phyloP scores from a whole-genome alignment of 2,888 invertebrate genomes.

The Sphaerophoria rueppellii region DNA sequence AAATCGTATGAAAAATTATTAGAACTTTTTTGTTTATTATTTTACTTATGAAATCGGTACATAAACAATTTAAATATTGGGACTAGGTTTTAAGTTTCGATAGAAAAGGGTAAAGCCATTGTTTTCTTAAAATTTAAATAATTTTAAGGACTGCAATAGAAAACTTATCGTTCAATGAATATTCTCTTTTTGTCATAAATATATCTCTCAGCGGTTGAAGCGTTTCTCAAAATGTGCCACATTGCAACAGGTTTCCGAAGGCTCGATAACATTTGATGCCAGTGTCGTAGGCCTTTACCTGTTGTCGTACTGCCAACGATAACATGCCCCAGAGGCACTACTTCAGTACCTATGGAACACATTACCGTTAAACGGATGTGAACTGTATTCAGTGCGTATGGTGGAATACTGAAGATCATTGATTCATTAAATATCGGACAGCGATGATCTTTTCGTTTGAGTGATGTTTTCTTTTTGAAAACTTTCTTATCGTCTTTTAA shows the following conservation, averaged over 20 bases:
- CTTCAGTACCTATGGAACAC: constrained; percentile 82
- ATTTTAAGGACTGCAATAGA: not conserved
- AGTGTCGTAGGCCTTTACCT: constrained; percentile 89
- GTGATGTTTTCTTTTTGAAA: constrained; percentile 90
- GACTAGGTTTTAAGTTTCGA: not conserved
- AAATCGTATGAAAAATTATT: constrained; percentile 64
- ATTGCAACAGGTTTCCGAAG: constrained; percentile 91
- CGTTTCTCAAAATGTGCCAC: constrained; percentile 89
- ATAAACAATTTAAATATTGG: not conserved
- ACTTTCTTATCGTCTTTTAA: constrained; percentile 91
- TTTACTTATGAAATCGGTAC: constrained; percentile 42
- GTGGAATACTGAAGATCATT: constrained; percentile 92
- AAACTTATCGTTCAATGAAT: constrained; percentile 60
- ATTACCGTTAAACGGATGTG: constrained; percentile 89
- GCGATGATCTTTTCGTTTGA: constrained; percentile 87
- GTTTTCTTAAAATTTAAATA: not conserved
- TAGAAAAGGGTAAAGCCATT: not conserved
- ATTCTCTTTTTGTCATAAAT: constrained; percentile 39
- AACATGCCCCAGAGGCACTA: constrained; percentile 89
- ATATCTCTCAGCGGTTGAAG: constrained; percentile 65
- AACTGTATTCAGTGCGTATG: constrained; percentile 87
- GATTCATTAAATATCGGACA: constrained; percentile 93
- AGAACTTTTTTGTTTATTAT: not conserved
- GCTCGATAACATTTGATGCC: constrained; percentile 92
- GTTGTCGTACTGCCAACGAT: constrained; percentile 89